phyloP scores from a whole-genome alignment of 2,888 invertebrate species.

The Athripsodes cinereus region DNA sequence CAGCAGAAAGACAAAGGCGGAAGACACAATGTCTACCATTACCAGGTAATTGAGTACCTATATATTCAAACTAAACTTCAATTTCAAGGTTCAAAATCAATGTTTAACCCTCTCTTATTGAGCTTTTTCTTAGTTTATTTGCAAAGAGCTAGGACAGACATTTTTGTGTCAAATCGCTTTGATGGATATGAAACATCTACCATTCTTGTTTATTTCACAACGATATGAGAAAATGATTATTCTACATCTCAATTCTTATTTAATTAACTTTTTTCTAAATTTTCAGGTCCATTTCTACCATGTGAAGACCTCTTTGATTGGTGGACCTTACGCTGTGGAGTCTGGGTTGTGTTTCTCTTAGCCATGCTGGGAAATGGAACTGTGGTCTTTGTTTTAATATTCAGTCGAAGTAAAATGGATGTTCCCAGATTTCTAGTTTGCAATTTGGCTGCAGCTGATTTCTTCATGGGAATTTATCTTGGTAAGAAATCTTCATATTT shows the following conservation, averaged over 20 bases:
- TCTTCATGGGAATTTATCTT: slow-evolving; percentile 94
- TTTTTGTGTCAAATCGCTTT: too few species aligned
- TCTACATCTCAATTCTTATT: too few species aligned
- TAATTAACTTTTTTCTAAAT: too few species aligned
- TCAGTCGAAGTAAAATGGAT: slow-evolving; percentile 89
- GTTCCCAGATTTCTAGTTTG: slow-evolving; percentile 95
- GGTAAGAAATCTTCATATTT: slow-evolving; percentile 43
- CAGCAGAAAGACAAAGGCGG: slow-evolving; percentile 35
- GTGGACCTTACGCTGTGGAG: slow-evolving; percentile 95
- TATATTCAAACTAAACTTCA: too few species aligned
- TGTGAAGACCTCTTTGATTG: slow-evolving; percentile 95
- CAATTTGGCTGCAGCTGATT: slow-evolving; percentile 94
- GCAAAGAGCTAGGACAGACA: too few species aligned
- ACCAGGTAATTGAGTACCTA: slow-evolving; percentile 59
- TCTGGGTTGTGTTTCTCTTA: slow-evolving; percentile 94
- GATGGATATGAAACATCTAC: too few species aligned
- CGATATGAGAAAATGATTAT: too few species aligned
- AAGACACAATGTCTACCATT: slow-evolving; percentile 73
- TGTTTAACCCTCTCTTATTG: too few species aligned
- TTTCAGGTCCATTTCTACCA: slow-evolving; percentile 84
- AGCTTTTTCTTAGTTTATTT: too few species aligned
- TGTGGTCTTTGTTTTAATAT: slow-evolving; percentile 88
- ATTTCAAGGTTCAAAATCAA: too few species aligned
- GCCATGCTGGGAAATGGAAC: slow-evolving; percentile 95
- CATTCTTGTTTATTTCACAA: too few species aligned